Percentiles rank a stretch among this genome's conserved stretches.
phyloP scores from a whole-genome alignment of 1,140 invertebrate species.

The Odontomachus brunneus region DNA sequence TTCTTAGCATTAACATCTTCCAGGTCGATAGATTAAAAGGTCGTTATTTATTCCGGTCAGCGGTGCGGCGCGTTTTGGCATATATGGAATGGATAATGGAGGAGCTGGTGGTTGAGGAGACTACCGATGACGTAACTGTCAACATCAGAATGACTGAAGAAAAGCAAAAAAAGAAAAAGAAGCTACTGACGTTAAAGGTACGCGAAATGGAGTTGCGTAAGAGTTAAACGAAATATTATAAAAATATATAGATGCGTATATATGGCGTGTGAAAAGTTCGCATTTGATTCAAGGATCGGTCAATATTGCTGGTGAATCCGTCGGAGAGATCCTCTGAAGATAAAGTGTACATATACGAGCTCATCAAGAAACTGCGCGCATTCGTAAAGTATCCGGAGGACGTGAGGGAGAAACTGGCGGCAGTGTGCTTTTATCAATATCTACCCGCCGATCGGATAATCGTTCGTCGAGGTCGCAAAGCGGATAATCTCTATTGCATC shows the following conservation, averaged over 20 bases:
- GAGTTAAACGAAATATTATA: no score
- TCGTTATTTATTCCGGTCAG: slow-evolving; percentile 86
- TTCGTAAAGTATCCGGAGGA: slow-evolving; percentile 81
- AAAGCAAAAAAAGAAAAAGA: slow-evolving; percentile 82
- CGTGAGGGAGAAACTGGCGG: slow-evolving; percentile 85
- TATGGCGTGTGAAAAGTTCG: no score
- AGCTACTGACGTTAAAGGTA: slow-evolving; percentile 84
- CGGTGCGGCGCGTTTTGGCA: slow-evolving; percentile 85
- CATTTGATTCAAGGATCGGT: slow-evolving; percentile 75
- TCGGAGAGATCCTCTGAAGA: slow-evolving; percentile 63
- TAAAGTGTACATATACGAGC: slow-evolving; percentile 62
- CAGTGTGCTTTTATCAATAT: slow-evolving; percentile 86
- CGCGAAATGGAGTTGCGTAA: no score
- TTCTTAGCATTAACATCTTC: not conserved
- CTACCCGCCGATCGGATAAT: slow-evolving; percentile 85
- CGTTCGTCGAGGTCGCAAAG: slow-evolving; percentile 86
- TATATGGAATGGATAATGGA: slow-evolving; percentile 87
- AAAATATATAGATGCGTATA: no score
- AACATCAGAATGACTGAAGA: slow-evolving; percentile 85
- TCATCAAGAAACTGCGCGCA: slow-evolving; percentile 71
- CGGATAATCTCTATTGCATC: slow-evolving; percentile 87
- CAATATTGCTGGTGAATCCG: slow-evolving; percentile 68
- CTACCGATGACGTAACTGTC: slow-evolving; percentile 85
- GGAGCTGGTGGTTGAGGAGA: slow-evolving; percentile 80
- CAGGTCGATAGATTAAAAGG: slow-evolving; percentile 79